A percentile compares a stretch with the other conserved stretches of the same genome.
These are phyloP conservation scores for Hylaeus volcanicus DNA, from an alignment of 1,140 invertebrate genomes.

Conservation along the genomic window DNA sequence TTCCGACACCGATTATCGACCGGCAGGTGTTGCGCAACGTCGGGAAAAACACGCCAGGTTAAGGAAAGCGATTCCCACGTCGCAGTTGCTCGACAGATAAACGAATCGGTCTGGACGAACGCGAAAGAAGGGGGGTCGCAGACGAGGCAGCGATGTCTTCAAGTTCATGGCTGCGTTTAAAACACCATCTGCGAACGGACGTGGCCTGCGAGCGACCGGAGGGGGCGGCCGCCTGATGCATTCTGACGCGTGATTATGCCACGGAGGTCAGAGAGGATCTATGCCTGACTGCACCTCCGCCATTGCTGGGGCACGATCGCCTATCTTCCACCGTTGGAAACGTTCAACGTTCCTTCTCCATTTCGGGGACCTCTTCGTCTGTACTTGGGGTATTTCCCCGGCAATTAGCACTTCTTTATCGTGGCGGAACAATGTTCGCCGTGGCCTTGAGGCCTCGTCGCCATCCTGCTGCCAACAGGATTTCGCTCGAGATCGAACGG, in stretches of 20 bases:
- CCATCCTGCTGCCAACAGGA: constrained; percentile 1
- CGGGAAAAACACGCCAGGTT: neutral
- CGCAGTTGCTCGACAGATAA: constrained; percentile 52
- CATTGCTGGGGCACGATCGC: constrained; percentile 61
- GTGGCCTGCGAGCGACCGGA: constrained; percentile 47
- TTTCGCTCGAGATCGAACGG: constrained; percentile 25
- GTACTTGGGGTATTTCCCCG: constrained; percentile 19
- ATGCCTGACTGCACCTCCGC: constrained; percentile 67
- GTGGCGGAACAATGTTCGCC: constrained; percentile 13
- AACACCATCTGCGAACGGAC: constrained; percentile 62
- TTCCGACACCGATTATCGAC: constrained; percentile 23
- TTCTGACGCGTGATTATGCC: constrained; percentile 67
- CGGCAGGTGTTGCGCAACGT: constrained; percentile 16
- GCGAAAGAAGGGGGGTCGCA: constrained; percentile 31
- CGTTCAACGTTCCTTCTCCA: constrained; percentile 11
- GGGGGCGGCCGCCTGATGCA: constrained; percentile 56
- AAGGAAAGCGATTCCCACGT: constrained; percentile 59
- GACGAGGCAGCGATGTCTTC: constrained; percentile 41
- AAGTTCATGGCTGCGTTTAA: constrained; percentile 62
- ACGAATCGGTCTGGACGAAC: constrained; percentile 44
- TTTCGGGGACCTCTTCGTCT: constrained; percentile 24
- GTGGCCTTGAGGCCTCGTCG: constrained; percentile 6
- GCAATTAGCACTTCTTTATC: constrained; percentile 42
- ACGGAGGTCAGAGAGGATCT: constrained; percentile 67
- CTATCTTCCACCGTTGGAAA: constrained; percentile 51